Conservation (phyloP, 92 coral and sea anemone species). For the Plumapathes pennacea region DNA sequence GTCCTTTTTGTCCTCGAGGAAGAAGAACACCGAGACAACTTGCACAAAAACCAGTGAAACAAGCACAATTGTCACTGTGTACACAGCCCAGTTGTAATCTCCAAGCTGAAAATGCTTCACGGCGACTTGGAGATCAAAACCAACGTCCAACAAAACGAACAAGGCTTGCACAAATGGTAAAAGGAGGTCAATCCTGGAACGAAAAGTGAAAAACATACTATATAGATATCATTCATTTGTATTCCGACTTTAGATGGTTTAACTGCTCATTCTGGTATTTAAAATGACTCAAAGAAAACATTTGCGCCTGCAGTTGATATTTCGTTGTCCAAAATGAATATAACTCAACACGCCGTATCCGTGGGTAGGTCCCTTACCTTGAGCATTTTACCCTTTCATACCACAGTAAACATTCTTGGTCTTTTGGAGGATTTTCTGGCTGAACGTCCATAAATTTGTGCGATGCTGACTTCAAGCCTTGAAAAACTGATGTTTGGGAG, state of each 20-base stretch:
- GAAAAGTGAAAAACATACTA: too few relatives aligned
- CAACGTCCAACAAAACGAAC: conserved; percentile 13
- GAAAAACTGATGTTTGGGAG: too few relatives aligned
- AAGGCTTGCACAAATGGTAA: conserved; percentile 27
- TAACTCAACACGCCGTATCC: too few relatives aligned
- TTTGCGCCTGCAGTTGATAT: too few relatives aligned
- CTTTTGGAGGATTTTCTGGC: conserved; percentile 19
- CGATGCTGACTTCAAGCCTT: too few relatives aligned
- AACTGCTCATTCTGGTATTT: too few relatives aligned
- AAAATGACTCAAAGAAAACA: too few relatives aligned
- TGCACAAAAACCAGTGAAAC: conserved; percentile 18
- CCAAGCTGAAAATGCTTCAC: conserved; percentile 18
- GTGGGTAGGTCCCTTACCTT: too few relatives aligned
- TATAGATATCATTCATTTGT: too few relatives aligned
- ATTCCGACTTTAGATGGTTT: too few relatives aligned
- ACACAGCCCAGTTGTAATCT: conserved; percentile 17
- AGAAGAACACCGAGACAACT: conserved; percentile 23
- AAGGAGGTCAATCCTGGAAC: conserved; percentile 23
- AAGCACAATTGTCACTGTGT: conserved; percentile 16
- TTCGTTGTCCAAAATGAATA: too few relatives aligned
- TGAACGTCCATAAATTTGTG: too few relatives aligned
- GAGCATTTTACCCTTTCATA: conserved; percentile 36
- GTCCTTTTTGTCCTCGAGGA: conserved; percentile 23
- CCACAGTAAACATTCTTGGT: conserved; percentile 25
- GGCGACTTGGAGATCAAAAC: conserved; percentile 25